Evolutionary conservation across 2,888 invertebrate species (phyloP), one percentile per base, ranked within the genome.

Genomic region (Pemphredon lugubris): DNA sequence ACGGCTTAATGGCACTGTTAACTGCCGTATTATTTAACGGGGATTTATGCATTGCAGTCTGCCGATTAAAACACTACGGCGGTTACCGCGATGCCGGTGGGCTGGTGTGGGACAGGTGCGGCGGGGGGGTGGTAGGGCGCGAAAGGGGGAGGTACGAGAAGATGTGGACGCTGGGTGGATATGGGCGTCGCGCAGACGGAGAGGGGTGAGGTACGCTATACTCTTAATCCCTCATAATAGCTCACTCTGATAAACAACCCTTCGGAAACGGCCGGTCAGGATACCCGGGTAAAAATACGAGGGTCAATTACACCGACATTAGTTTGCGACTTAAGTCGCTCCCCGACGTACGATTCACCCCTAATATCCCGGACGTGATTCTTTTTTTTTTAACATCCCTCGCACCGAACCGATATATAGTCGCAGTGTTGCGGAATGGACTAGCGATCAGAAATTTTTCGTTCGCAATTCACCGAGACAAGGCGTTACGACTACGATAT

Each of bases 11-110:
- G 84, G 84, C 77, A 77, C 83, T 80, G 83, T 82, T 84, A 84
- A 84, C 84, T 84, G 79, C 83, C 81, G 82, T 84, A 83, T 84
- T 84, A 84, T 84, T 84, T 84, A 84, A 84, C 84, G 80, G 79
- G 77, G 83, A 84, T 84, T 84, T 81, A 84, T 84, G 82, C 82
- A 84, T 84, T 63, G 78, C 81, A 73, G 81, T 77, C 77, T 69
- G 73, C 81, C 83, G 84, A 84, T 84, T 84, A 84, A 84, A 84
- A 84, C 77, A 73, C 71, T 68, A 73, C 77, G 59, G 65, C 51
- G 72, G 63, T 51, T 71, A 57, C 42, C 5, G 44, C 7, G 53
- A 51, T n/a, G 67, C 23, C 40, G n/a, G 11, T 21, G 26, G 58
- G 55, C 47, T 37, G 61, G 48, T 23, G 48, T 23, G 48, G 23